phyloP scores from a whole-genome alignment of 1,140 invertebrate genomes.

The Nasonia giraulti region DNA sequence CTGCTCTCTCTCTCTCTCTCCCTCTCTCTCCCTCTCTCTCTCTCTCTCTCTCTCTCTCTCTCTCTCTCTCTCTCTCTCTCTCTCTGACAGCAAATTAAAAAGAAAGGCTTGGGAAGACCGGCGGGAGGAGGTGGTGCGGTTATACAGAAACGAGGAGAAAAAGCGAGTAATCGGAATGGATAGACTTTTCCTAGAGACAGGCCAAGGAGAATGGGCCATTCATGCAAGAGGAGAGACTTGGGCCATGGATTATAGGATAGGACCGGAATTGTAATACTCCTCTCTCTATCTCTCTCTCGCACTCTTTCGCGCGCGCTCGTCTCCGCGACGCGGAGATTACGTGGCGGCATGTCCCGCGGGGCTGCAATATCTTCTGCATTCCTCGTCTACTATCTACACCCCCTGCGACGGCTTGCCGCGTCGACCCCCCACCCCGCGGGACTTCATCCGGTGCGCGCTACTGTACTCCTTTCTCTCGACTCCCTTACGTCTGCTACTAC shows the following conservation, averaged over 20 bases:
- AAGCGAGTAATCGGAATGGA: slow-evolving; percentile 67
- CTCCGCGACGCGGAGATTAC: slow-evolving; percentile 71
- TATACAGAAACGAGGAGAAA: slow-evolving; percentile 35
- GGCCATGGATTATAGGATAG: slow-evolving; percentile 50
- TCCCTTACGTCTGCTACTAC: not conserved
- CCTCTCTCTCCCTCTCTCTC: no score
- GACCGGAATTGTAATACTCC: slow-evolving; percentile 70
- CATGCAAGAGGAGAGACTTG: slow-evolving; percentile 50
- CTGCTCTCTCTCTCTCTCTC: not conserved
- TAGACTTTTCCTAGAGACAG: slow-evolving; percentile 71
- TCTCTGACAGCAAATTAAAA: slow-evolving; percentile 58
- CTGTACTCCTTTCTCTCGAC: slow-evolving; percentile 6
- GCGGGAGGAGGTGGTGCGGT: slow-evolving; percentile 40
- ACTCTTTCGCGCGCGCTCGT: slow-evolving; percentile 14
- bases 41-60: no score
- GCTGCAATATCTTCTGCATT: slow-evolving; percentile 74
- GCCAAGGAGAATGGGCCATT: slow-evolving; percentile 73
- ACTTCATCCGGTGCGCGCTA: slow-evolving; percentile 22
- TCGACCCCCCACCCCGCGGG: slow-evolving; percentile 30
- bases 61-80: not conserved
- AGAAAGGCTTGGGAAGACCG: slow-evolving; percentile 54
- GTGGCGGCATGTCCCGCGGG: slow-evolving; percentile 72
- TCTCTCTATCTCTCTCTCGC: slow-evolving; percentile 43
- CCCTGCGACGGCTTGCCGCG: slow-evolving; percentile 32
- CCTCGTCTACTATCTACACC: slow-evolving; percentile 52